Conservation (phyloP, 2,888 invertebrate genomes). For the Amphipyra berbera region DNA sequence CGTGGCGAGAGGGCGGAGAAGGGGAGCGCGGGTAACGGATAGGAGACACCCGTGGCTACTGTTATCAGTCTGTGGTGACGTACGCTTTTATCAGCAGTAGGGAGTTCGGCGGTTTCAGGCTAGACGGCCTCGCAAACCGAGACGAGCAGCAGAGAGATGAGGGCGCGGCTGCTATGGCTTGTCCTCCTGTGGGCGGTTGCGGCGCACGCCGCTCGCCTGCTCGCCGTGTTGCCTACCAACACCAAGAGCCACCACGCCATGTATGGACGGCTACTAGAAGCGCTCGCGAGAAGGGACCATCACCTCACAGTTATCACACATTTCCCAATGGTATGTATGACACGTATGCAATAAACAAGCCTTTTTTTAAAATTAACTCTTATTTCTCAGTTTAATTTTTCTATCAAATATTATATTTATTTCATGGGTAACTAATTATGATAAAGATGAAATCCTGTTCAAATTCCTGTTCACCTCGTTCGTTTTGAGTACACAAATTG, state of each 20-base stretch:
- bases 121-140: conserved; percentile 69
- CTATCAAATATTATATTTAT: background rate
- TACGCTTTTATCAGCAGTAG: conserved; percentile 66
- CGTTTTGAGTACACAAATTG: too few relatives aligned
- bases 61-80: conserved; percentile 62
- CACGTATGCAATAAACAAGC: background rate
- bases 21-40: conserved; percentile 23
- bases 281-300: conserved; percentile 80
- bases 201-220: conserved; percentile 78
- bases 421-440: too few relatives aligned
- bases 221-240: conserved; percentile 87
- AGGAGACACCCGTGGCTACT: conserved; percentile 31
- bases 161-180: conserved; percentile 76
- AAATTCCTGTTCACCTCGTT: too few relatives aligned
- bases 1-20: conserved; percentile 14
- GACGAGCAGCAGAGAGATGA: conserved; percentile 81
- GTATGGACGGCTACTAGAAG: conserved; percentile 85
- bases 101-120: conserved; percentile 57
- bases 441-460: too few relatives aligned
- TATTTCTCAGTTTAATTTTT: conserved; percentile 7
- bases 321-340: conserved; percentile 83
- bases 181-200: conserved; percentile 68
- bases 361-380: conserved; percentile 5
- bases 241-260: conserved; percentile 89
- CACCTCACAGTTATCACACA: conserved; percentile 86